Evolutionary conservation across 2,113 vertebrate species (phyloP), one percentile per base, ranked within the genome.

Genomic region (Cyanistes caeruleus): DNA sequence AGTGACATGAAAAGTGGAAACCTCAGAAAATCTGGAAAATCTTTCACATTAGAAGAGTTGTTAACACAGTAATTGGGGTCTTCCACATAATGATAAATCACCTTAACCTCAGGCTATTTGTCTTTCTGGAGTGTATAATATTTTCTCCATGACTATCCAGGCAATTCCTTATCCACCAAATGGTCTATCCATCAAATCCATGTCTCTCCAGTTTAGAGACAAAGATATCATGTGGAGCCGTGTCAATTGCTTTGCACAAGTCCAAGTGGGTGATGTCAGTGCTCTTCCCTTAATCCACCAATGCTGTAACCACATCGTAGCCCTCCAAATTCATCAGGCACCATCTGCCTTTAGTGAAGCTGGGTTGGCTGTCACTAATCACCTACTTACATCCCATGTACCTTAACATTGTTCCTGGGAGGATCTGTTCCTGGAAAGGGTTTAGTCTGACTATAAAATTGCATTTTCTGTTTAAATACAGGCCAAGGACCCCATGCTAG

Each of bases 401-500:
- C 20, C 35, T 55, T 56, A 74, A 65, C 14, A 27, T 1, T 31
- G 18, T 18, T 63, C 41, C 67, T 18, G 28, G 68, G 3, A 89
- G 23, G 74, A 39, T 51, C 35, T 16, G 16, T n/a, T 89, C 6
- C 3, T 60, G 39, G 33, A 39, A 75, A 55, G 6, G 35, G 22
- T 78, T 89, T 37, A 82, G 28, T 37, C 43, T 25, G 52, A 73
- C 28, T 41, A 68, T 41, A 73, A 95, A 85, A 75, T 2, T 28
- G 10, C 19, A 44, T 90, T 82, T 91, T 85, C 74, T 93, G 21
- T 52, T 95, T 73, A 85, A 87, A 91, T 9, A 48, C 68, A 91
- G 15, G 44, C 31, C 65, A 87, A 83, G 13, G 74, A 78, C 77
- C 52, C 49, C 62, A 64, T 44, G 19, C 21, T 72, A 87, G 41